Base-by-base conservation (phyloP, 2,797 vertebrate species). In the Rhinichthys osculus region DNA sequence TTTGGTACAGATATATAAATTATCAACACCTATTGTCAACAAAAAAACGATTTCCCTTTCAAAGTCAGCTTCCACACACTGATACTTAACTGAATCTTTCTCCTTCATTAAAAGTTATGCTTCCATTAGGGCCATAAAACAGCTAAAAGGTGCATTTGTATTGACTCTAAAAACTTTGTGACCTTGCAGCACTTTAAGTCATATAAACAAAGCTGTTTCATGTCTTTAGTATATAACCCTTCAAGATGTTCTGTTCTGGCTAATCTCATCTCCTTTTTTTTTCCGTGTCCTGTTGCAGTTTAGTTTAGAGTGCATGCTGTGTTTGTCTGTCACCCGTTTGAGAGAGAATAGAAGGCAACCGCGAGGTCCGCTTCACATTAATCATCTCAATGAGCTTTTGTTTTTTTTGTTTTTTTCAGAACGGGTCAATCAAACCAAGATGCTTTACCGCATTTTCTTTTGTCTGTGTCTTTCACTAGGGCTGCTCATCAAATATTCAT, bases 401-500 rank as follows among this genome's bases (percentile, higher is more conserved):
- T 85, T 71, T 70, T 33, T 33, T 70, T 33, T 33, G 21, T 17
- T 27, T 2, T 85, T 59, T 47, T 35, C 79, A 67, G 66, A 78
- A 83, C 50, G 76, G 73, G 80, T 87, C 83, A 90, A 86, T 89
- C 80, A 88, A 87, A 76, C 72, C 23, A 11, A 42, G 59, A 78
- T 79, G 83, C 82, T 86, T 87, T 84, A 82, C 72, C 44, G 62
- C 71, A 87, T 74, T 86, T 80, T 78, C 73, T 87, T 87, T 83
- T 84, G 78, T 89, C 76, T 74, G 62, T 50, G 38, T 81, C 82
- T 84, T 74, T 82, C 33, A 69, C 54, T 42, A 67, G 64, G 73
- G 40, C n/a, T 44, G 64, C 76, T 78, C 62, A 85, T 88, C 77
- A 90, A 89, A 85, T 87, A 89, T 92, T 88, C 87, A 92, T 81